A percentile compares a stretch with the other conserved stretches of the same genome.
These are phyloP conservation scores for Drosophila pallidifrons DNA, from an alignment of 1,140 invertebrate genomes.

Conservation along the genomic window DNA sequence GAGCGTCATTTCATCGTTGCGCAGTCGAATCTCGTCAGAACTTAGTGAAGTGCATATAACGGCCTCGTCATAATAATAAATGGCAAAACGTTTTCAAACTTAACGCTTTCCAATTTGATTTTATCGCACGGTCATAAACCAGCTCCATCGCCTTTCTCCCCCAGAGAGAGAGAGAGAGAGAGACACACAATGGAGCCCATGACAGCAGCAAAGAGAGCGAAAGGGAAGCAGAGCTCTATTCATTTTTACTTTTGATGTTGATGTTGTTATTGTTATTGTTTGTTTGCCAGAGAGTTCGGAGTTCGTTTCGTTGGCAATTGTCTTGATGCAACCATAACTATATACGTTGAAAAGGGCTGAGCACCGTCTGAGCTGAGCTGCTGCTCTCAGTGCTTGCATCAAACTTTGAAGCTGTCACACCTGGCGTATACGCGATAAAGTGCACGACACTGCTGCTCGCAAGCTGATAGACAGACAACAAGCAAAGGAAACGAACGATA, in stretches of 20 bases:
- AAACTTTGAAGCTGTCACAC: slow-evolving; percentile 33
- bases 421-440: slow-evolving; percentile 55
- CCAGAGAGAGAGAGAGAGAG: too few relatives aligned
- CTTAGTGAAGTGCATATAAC: slow-evolving; percentile 47
- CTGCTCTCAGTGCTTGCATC: slow-evolving; percentile 13
- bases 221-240: background rate
- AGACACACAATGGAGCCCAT: slow-evolving; percentile 1
- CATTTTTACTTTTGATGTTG: background rate
- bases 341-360: background rate
- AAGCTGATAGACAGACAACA: slow-evolving; percentile 37
- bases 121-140: slow-evolving; percentile 66
- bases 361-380: background rate
- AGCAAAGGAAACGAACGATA: too few relatives aligned
- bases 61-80: slow-evolving; percentile 66
- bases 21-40: slow-evolving; percentile 3
- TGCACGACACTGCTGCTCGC: slow-evolving; percentile 2
- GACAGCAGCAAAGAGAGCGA: background rate
- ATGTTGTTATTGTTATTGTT: too few relatives aligned
- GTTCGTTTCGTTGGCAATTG: slow-evolving; percentile 35
- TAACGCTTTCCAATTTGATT: slow-evolving; percentile 70
- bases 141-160: background rate
- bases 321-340: slow-evolving; percentile 9
- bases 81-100: slow-evolving; percentile 55
- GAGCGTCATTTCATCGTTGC: background rate
- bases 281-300: background rate